Evolutionary conservation across 2,888 invertebrate species (phyloP), one percentile per base, ranked within the genome.

Genomic region (Monopis laevigella): DNA sequence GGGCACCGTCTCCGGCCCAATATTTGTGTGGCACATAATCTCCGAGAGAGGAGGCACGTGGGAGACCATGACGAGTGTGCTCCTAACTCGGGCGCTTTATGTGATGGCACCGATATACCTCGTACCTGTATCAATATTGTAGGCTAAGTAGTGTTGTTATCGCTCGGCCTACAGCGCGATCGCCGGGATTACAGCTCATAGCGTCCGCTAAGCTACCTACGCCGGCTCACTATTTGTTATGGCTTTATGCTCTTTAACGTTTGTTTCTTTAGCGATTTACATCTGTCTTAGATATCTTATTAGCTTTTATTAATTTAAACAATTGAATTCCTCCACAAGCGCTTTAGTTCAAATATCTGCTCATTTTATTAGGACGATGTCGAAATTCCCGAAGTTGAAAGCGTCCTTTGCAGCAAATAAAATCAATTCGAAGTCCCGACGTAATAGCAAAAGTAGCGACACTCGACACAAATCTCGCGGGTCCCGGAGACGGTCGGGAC

Each of bases 71-170:
- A 45, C 51, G 52, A 47, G 50, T 46, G 50, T 49, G 52, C 53
- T 54, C 59, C 61, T 60, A 64, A 62, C 58, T 59, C 49, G 58
- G 50, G 48, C 54, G 61, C 51, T 64, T 63, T 60, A 59, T 58
- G 57, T 56, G 49, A 40, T 39, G 28, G 28, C 49, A 51, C 34
- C 14, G 16, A 24, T 10, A 5, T 24, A 10, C 6, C n/a, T n/a
- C n/a, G n/a, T 36, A 36, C 51, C 56, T 60, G 62, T 68, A 65
- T 68, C 68, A 69, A 65, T 69, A 68, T 72, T 69, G 62, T 58
- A 62, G 55, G 17, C 21, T 27, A 18, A 39, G 12, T 27, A 34
- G 34, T 16, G 11, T 54, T 56, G 62, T 62, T 64, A 69, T 69
- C 64, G 53, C 46, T 42, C 56, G 49, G 46, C 55, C 21, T 12